phyloP scores from a whole-genome alignment of 2,113 vertebrate species.

The Onychorhynchus coronatus region DNA sequence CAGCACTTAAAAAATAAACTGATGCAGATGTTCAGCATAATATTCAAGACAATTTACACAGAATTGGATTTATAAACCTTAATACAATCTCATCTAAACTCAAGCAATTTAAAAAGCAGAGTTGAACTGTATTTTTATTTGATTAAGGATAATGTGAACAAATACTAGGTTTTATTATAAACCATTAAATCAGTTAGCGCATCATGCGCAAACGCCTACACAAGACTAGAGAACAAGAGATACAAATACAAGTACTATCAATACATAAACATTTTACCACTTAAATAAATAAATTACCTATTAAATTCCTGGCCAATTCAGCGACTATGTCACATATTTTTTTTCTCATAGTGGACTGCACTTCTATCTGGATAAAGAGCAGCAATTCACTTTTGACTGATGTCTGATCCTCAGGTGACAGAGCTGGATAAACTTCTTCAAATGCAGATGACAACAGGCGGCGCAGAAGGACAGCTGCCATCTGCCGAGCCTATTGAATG shows the following conservation, averaged over 20 bases:
- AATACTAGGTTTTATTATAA: neutral
- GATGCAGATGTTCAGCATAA: neutral
- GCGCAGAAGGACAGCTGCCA: constrained; percentile 94
- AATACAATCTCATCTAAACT: neutral
- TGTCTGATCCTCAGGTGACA: constrained; percentile 87
- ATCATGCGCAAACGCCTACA: rapidly evolving
- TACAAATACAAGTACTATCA: neutral
- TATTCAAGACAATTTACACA: neutral
- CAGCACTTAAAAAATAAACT: neutral
- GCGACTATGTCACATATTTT: constrained; percentile 97
- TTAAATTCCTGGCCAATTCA: constrained; percentile 92
- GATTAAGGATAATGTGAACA: neutral
- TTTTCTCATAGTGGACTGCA: constrained; percentile 88
- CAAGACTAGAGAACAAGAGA: neutral
- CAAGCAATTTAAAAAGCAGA: neutral
- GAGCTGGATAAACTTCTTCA: constrained; percentile 91
- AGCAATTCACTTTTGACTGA: constrained; percentile 92
- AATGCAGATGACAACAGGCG: constrained; percentile 94
- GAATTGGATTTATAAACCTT: neutral
- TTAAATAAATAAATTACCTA: constrained; percentile 75
- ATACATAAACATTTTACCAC: neutral
- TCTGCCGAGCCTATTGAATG: constrained; percentile 86
- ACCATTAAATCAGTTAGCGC: neutral
- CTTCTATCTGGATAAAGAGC: constrained; percentile 89
- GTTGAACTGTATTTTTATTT: neutral